A percentile compares a stretch with the other conserved stretches of the same genome.
These are phyloP conservation scores for Thunnus maccoyii DNA, from an alignment of 2,113 vertebrate species.

Conservation along the genomic window DNA sequence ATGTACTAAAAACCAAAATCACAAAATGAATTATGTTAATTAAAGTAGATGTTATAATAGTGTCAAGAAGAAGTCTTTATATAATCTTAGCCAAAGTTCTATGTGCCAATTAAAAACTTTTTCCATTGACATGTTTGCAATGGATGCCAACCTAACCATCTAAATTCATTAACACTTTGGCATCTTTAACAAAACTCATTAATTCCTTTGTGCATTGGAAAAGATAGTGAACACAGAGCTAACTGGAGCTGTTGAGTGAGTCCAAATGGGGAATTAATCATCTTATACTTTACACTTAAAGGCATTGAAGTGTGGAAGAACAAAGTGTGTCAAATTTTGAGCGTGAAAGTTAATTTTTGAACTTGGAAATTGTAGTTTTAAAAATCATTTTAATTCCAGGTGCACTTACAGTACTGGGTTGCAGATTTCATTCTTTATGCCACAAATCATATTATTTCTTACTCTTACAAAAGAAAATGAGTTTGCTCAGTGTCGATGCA, in stretches of 20 bases:
- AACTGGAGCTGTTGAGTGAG: background rate
- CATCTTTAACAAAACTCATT: constrained; percentile 18
- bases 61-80: background rate
- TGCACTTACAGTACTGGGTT: too few relatives aligned
- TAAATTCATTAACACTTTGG: background rate
- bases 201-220: constrained; percentile 1
- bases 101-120: background rate
- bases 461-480: too few relatives aligned
- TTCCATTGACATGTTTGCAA: background rate
- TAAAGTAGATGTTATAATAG: too few relatives aligned
- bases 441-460: background rate
- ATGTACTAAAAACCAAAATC: background rate
- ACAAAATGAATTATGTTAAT: background rate
- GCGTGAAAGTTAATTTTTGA: too few relatives aligned
- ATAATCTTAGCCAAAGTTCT: background rate
- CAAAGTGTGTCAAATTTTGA: too few relatives aligned
- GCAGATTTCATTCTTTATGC: background rate
- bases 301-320: too few relatives aligned
- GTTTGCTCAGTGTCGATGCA: too few relatives aligned
- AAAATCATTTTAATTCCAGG: too few relatives aligned
- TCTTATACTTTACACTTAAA: too few relatives aligned
- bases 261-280: background rate
- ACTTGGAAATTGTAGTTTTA: too few relatives aligned
- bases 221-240: constrained; percentile 6
- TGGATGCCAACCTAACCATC: background rate